These are phyloP conservation scores for Hipposideros armiger DNA, from an alignment of 2,113 vertebrate genomes.

Conservation along the genomic window DNA sequence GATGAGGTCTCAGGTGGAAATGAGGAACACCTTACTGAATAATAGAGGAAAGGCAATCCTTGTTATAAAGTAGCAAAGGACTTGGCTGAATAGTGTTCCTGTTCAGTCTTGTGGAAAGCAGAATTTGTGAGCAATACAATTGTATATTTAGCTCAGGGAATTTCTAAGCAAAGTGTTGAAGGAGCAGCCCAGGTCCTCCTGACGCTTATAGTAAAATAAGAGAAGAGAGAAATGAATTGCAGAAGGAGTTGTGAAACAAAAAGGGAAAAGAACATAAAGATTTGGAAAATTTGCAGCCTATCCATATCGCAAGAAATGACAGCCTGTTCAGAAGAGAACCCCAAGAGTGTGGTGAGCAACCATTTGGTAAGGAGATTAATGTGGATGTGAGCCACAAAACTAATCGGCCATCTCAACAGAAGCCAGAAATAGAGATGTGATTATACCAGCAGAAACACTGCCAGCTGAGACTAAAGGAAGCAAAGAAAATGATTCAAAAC, in stretches of 20 bases:
- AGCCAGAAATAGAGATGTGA: neutral
- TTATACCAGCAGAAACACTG: neutral
- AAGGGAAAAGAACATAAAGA: neutral
- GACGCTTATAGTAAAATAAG: neutral
- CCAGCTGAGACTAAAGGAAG: neutral
- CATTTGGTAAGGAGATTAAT: neutral
- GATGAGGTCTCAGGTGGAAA: neutral
- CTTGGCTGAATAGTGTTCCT: neutral
- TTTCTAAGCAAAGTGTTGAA: constrained; percentile 25
- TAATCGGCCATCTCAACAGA: neutral
- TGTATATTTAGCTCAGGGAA: neutral
- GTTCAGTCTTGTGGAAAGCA: neutral
- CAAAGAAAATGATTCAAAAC: neutral
- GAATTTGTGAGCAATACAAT: constrained; percentile 5
- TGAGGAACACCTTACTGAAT: neutral
- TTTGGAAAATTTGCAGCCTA: neutral
- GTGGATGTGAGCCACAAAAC: neutral
- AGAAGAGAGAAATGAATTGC: constrained; percentile 12
- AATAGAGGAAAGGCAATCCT: neutral
- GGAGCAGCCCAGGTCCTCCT: neutral
- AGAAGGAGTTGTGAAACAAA: neutral
- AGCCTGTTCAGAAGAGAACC: neutral
- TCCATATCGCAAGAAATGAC: neutral
- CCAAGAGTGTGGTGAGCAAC: neutral
- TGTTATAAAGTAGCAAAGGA: neutral